A percentile compares a stretch with the other conserved stretches of the same genome.
Evolutionary conservation across 2,888 invertebrate genomes (phyloP).

Genomic region (Nebria brevicollis): DNA sequence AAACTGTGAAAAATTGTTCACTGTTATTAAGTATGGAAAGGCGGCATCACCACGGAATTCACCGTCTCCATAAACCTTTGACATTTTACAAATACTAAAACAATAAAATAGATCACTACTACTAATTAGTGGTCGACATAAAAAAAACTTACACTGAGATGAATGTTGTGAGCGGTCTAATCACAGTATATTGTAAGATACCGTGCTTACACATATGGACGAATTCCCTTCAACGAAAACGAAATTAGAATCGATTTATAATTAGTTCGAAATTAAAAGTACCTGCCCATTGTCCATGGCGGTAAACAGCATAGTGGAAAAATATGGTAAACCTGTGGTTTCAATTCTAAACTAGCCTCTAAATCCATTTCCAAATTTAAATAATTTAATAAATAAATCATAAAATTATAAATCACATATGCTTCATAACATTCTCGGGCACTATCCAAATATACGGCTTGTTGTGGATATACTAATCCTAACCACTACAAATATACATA

Average conservation of each 20-base stretch:
- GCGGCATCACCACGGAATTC: constrained; percentile 86
- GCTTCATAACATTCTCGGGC: constrained; percentile 96
- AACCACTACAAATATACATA: constrained; percentile 73
- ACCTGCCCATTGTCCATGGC: constrained; percentile 95
- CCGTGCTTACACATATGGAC: constrained; percentile 97
- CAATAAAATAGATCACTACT: constrained; percentile 46
- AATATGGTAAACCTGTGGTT: constrained; percentile 87
- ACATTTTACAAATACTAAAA: constrained; percentile 83
- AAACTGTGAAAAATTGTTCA: constrained; percentile 94
- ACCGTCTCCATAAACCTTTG: constrained; percentile 90
- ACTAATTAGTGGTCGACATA: neutral
- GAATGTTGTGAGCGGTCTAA: constrained; percentile 88
- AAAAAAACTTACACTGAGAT: constrained; percentile 83
- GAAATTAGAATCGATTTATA: constrained; percentile 55
- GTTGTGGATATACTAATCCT: constrained; percentile 85
- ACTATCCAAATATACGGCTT: constrained; percentile 93
- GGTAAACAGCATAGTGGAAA: constrained; percentile 91
- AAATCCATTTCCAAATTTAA: constrained; percentile 88
- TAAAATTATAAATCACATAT: constrained; percentile 97
- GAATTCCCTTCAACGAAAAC: constrained; percentile 72
- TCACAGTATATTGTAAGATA: constrained; percentile 93
- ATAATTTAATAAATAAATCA: constrained; percentile 93
- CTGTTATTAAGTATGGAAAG: constrained; percentile 86
- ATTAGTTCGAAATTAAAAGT: constrained; percentile 41
- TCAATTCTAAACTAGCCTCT: constrained; percentile 81